Base-by-base conservation (phyloP, 2,797 vertebrate genomes). In the Clamator glandarius region DNA sequence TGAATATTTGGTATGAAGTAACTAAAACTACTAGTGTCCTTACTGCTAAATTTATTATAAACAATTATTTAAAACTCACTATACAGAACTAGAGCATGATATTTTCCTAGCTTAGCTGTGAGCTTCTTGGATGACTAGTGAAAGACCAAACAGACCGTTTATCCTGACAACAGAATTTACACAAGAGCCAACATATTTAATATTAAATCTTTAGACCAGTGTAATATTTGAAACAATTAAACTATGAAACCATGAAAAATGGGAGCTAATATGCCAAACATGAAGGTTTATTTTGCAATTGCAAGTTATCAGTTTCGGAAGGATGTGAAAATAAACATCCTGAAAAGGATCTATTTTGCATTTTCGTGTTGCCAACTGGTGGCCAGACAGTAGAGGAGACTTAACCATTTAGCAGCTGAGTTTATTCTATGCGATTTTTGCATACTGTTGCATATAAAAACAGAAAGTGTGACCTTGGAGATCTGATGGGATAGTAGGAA, bases 281-380 rank as follows among this genome's bases (percentile, higher is more conserved):
- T 92, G 78, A 96, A 91, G 85, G 76, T 96, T 96, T 97, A 96
- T 95, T 91, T 89, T 91, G 82, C 89, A 97, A 96, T 96, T 97
- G 95, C 94, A 96, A 96, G 95, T 96, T 97, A 97, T 96, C 95
- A 96, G 95, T 97, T 97, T 97, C 50, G 5, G 95, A 96, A 91
- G 95, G 95, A 97, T 96, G 95, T 97, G 96, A 97, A 97, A 97
- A 96, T 96, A 97, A 97, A 97, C 95, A 97, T 96, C 96, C 95
- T 93, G 95, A 95, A 96, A 95, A 85, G 96, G 83, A 95, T 95
- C 95, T 96, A 94, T 93, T 96, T 96, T 97, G 93, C 95, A 97
- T 97, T 97, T 96, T 96, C 92, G 91, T 97, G 90, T 96, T 97
- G 96, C 96, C 95, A 97, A 96, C 93, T 96, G 96, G 95, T 95